Evolutionary conservation across 53 echinoderm and acorn worm genomes (phyloP), one percentile per base, ranked within the genome.

Genomic region (Zoroaster sp.): DNA sequence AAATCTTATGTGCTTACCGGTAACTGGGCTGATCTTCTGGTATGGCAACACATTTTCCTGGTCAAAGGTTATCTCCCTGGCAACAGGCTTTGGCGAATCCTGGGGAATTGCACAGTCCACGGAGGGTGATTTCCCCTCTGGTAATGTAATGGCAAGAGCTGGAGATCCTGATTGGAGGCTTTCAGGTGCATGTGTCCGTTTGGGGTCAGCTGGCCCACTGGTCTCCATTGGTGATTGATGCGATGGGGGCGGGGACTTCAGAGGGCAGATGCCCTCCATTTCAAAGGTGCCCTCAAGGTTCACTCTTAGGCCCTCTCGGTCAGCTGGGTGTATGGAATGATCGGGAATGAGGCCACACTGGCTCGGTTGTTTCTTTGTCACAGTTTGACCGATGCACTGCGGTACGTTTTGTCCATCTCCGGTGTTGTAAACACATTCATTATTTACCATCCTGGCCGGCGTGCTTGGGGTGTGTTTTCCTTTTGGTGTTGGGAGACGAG

Each of bases 1-100:
- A n/a, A n/a, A n/a, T n/a, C n/a, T 2, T 51, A 14, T 11, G 14
- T 55, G 17, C 45, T 35, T 79, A 91, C 91, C 91, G 53, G 91
- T 91, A 15, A 87, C 80, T 78, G 91, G 91, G 55, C 91, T 91
- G 59, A 87, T 54, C 68, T 86, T 91, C 44, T 63, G 85, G 25
- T 76, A 75, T 21, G 77, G 72, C 39, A 70, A 3, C 2, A 66
- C 54, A 2, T 69, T 79, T 35, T 69, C 79, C 40, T 42, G 82
- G 31, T 82, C 82, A 82, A 89, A 89, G 71, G 74, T 32, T 89
- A 89, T 89, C 36, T 44, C 55, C 65, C 90, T 81, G 72, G 90
- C 90, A 68, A 89, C 90, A 9, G 90, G 81, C 67, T 73, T 80
- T 14, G 54, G 38, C 25, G 44, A 10, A 47, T 30, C 70, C 33